Conservation (phyloP, 2,113 vertebrate species). For the Microtus oregoni region DNA sequence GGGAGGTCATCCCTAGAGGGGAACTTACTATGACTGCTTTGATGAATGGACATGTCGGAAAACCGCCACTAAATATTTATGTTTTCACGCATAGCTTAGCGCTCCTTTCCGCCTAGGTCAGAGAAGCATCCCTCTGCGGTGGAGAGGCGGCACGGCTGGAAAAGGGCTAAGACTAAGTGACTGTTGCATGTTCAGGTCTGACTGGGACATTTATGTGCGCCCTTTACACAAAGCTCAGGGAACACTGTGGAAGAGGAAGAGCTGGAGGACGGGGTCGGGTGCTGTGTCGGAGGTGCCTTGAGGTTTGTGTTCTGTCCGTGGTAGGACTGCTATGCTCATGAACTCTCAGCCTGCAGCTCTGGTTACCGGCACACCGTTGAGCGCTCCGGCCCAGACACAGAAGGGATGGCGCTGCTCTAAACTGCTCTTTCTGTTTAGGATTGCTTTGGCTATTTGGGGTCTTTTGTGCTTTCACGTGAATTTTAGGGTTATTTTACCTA, state of each 20-base stretch:
- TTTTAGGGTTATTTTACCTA: too few relatives aligned
- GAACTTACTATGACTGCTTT: neutral
- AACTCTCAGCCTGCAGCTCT: too few relatives aligned
- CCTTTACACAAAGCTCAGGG: neutral
- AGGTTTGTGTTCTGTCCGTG: too few relatives aligned
- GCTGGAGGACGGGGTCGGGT: too few relatives aligned
- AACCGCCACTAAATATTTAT: neutral
- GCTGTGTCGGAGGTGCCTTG: accelerated
- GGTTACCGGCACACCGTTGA: too few relatives aligned
- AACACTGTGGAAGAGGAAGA: too few relatives aligned
- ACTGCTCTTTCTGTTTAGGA: too few relatives aligned
- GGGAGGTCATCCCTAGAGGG: neutral
- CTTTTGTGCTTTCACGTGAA: too few relatives aligned
- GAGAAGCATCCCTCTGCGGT: neutral
- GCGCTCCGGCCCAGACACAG: too few relatives aligned
- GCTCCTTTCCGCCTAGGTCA: neutral
- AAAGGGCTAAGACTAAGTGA: neutral
- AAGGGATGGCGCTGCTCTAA: too few relatives aligned
- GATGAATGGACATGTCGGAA: neutral
- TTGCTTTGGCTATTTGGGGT: too few relatives aligned
- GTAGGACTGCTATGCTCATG: too few relatives aligned
- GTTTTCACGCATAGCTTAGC: neutral
- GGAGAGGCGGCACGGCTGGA: neutral
- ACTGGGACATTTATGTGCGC: neutral
- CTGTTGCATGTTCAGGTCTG: neutral